Base-by-base conservation (phyloP, 2,888 invertebrate species). In the Lagria hirta region DNA sequence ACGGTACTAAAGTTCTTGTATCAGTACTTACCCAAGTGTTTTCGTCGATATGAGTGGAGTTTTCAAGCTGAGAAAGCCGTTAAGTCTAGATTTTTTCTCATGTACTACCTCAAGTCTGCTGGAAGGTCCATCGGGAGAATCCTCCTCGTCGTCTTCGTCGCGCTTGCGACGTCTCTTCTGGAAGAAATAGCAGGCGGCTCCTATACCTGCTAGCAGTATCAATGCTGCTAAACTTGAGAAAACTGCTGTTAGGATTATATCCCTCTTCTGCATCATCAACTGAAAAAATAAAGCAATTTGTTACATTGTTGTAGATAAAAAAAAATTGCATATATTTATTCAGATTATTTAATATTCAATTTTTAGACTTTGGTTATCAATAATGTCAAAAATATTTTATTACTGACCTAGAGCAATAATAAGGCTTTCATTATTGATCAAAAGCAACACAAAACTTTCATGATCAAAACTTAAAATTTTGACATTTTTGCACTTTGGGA, bases 1-100 rank as follows among this genome's bases (percentile, higher is more conserved):
- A n/a, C n/a, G n/a, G n/a, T n/a, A n/a, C n/a, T n/a, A 8, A 29
- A 13, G 4, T n/a, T n/a, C n/a, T n/a, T n/a, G n/a, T n/a, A n/a
- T n/a, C n/a, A n/a, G n/a, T n/a, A 80, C 85, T 84, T 69, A 86
- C 86, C 84, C 85, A 40, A 86, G 70, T 13, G 84, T 81, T 64
- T 85, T 86, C 6, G 85, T 85, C 57, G 82, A 82, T 57, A 86
- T 86, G 34, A 86, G 74, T 0, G 86, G 86, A 8, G 85, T 84
- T 70, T 83, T 84, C 58, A 86, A 67, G 58, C 76, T 84, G 37
- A 86, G 75, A 58, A 84, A 83, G 21, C 84, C 84, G 57, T 85
- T 84, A 15, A 80, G 64, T 36, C 77, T 68, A 28, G 73, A 76
- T 47, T 77, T 77, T 54, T 77, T 81, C 61, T 82, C 81, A 44